Evolutionary conservation across 2,797 vertebrate species (phyloP).

Genomic region (Poeciliopsis paucimaculata): DNA sequence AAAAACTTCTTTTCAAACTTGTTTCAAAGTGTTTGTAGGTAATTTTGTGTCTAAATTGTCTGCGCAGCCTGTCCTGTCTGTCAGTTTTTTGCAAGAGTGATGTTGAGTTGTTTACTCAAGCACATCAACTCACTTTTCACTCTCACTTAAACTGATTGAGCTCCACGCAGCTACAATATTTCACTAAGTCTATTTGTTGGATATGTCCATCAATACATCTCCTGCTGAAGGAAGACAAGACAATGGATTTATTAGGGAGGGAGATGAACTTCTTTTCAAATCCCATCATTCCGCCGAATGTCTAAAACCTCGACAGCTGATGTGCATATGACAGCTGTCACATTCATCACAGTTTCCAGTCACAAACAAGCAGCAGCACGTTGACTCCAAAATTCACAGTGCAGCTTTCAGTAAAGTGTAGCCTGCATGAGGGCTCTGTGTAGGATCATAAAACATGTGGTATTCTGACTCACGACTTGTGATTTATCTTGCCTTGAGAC

Average conservation of each 20-base stretch:
- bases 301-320: slow-evolving; percentile 76
- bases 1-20: slow-evolving; percentile 50
- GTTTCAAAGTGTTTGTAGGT: slow-evolving; percentile 66
- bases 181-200: slow-evolving; percentile 69
- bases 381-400: slow-evolving; percentile 63
- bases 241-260: slow-evolving; percentile 80
- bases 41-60: slow-evolving; percentile 74
- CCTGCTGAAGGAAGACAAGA: slow-evolving; percentile 74
- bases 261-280: slow-evolving; percentile 80
- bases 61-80: slow-evolving; percentile 71
- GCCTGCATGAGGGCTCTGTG: slow-evolving; percentile 67
- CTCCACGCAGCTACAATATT: slow-evolving; percentile 64
- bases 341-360: slow-evolving; percentile 66
- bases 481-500: slow-evolving; percentile 80
- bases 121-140: slow-evolving; percentile 81
- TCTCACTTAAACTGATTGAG: slow-evolving; percentile 79
- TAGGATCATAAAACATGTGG: slow-evolving; percentile 72
- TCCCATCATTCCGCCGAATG: slow-evolving; percentile 73
- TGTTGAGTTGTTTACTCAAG: slow-evolving; percentile 77
- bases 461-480: slow-evolving; percentile 73
- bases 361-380: slow-evolving; percentile 70
- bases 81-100: slow-evolving; percentile 67
- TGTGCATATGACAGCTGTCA: slow-evolving; percentile 80
- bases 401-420: slow-evolving; percentile 63
- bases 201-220: slow-evolving; percentile 74